Evolutionary conservation across 2,888 invertebrate species (phyloP), one percentile per base, ranked within the genome.

Genomic region (Holacanthella duospinosa): DNA sequence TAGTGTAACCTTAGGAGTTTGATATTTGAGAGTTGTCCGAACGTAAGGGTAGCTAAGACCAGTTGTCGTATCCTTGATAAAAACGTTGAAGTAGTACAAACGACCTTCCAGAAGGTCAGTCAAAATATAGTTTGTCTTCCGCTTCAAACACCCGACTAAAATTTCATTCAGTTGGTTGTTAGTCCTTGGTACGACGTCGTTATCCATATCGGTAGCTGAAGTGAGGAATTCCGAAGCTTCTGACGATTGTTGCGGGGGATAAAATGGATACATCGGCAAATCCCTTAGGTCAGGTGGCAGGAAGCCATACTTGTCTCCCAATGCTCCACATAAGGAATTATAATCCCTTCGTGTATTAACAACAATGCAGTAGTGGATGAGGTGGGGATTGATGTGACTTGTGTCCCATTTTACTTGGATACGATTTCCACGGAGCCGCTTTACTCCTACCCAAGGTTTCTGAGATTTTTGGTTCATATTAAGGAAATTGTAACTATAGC

Each of bases 51-150:
- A 80, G 19, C 80, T 81, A 36, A 80, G 76, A 67, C 82, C 80
- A 3, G 81, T 80, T 53, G 76, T 75, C 55, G 74, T 77, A 71
- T 82, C 80, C 26, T 80, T 77, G 1, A 81, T 80, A 74, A 82
- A 83, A 24, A 83, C 77, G 73, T 82, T 80, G 61, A 83, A 78
- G 73, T 78, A 80, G 73, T 83, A 84, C 28, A 75, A 75, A 67
- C 74, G 77, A 24, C 80, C 80, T 29, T 78, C 77, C 62, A 77
- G 76, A 26, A 82, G 75, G 64, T 80, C 77, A 44, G 76, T 75
- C 62, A 82, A 75, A 12, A 79, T 79, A 74, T 79, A 80, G 69
- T 79, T 79, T 1, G 79, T 82, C 66, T 78, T 78, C 16, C 75
- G 74, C 24, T 80, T 80, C 1, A 82, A 78, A 71, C 82, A 82